Evolutionary conservation across 2,797 vertebrate species (phyloP), one percentile per base, ranked within the genome.

Genomic region (Eulemur rubriventer): DNA sequence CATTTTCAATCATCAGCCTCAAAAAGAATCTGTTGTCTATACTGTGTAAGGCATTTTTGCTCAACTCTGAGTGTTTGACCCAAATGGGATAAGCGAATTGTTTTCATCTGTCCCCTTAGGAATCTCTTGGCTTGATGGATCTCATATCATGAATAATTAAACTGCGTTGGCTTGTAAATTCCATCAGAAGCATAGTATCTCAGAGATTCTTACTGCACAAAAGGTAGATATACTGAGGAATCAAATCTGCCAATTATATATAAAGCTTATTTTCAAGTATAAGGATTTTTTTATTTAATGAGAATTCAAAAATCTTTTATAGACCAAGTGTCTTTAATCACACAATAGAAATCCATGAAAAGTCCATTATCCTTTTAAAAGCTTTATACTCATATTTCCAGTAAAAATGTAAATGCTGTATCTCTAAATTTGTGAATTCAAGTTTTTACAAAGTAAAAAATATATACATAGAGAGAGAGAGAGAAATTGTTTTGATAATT

Each of bases 141-240:
- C 89, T 89, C 0, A 13, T 70, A 57, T 95, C 73, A 78, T 97
- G 96, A 98, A 97, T 98, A 98, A 98, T 98, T 98, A 98, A 98
- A 95, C 93, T 97, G 20, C 16, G 55, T 6, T 86, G 88, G 87
- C 92, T 81, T 97, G 89, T 97, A 98, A 97, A 98, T 98, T 96
- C 91, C 89, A 95, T 82, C 69, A 73, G 96, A 97, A 97, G 97
- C 67, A 96, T 91, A 95, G 57, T 97, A 92, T 97, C 91, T 97
- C 93, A 97, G 69, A 82, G 91, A 93, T 95, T 96, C 88, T 82
- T 95, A 94, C 97, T 92, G 98, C 96, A 97, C 90, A 98, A 98
- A 98, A 97, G 93, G 96, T 82, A 97, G 69, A 43, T 90, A 95
- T 93, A 97, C 35, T 78, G 89, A 98, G 85, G 89, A 97, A 98